A percentile compares a stretch with the other conserved stretches of the same genome.
Evolutionary conservation across 2,113 vertebrate species (phyloP).

Genomic region (Notarius lentiginosus): DNA sequence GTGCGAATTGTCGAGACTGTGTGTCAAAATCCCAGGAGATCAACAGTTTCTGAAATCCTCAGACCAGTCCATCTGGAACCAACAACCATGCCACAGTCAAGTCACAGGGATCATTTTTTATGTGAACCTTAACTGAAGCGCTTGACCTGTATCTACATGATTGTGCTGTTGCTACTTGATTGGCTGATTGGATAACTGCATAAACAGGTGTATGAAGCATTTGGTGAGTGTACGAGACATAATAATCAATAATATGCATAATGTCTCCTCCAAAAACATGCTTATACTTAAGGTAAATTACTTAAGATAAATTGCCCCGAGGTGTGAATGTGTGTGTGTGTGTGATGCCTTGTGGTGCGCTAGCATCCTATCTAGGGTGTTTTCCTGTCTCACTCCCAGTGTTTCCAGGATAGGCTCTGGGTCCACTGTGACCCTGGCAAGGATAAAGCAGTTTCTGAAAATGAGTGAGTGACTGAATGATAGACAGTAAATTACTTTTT

Average conservation of each 20-base stretch:
- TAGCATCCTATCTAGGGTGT: neutral
- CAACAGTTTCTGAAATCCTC: too few species aligned
- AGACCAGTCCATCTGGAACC: too few species aligned
- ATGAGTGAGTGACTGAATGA: neutral
- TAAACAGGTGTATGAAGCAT: too few species aligned
- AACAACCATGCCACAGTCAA: too few species aligned
- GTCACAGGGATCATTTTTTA: too few species aligned
- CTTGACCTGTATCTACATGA: neutral
- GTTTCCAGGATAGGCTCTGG: neutral
- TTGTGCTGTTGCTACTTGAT: neutral
- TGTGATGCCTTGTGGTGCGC: too few species aligned
- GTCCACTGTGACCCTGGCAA: neutral
- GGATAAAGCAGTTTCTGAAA: neutral
- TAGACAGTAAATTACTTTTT: neutral
- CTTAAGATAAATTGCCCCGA: too few species aligned
- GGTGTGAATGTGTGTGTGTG: too few species aligned
- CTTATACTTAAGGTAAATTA: too few species aligned
- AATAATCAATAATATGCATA: neutral
- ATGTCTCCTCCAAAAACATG: neutral
- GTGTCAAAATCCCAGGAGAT: too few species aligned
- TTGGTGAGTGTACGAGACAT: neutral
- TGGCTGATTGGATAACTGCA: too few species aligned
- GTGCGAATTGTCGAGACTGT: too few species aligned
- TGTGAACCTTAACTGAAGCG: neutral
- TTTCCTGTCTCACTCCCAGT: neutral